These are phyloP conservation scores for Threskiornis aethiopicus DNA, from an alignment of 2,797 vertebrate species.

Conservation along the genomic window DNA sequence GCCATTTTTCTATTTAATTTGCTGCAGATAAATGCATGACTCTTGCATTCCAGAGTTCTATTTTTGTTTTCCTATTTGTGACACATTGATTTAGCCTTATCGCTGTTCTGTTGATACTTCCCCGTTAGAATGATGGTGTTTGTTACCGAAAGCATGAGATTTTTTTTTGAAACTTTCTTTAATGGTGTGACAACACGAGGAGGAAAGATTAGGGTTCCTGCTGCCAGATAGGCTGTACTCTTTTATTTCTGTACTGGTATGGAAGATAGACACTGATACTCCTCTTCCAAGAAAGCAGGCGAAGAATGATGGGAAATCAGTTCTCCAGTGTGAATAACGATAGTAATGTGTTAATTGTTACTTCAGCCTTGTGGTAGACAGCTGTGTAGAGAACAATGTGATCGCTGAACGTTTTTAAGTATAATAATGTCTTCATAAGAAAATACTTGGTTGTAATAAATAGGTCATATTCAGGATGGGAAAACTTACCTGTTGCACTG, in stretches of 20 bases:
- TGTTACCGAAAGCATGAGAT: neutral
- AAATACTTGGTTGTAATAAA: neutral
- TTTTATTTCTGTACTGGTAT: neutral
- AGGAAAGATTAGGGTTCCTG: neutral
- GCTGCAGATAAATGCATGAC: neutral
- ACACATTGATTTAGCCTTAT: neutral
- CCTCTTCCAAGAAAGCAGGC: neutral
- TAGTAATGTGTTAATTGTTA: rapidly evolving
- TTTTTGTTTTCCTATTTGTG: neutral
- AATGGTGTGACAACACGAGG: neutral
- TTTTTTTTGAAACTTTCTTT: neutral
- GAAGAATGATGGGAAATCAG: neutral
- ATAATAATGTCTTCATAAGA: neutral
- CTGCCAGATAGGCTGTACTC: neutral
- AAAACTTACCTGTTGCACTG: neutral
- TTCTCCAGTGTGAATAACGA: neutral
- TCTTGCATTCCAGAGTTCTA: neutral
- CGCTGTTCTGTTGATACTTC: neutral
- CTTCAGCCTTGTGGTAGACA: neutral
- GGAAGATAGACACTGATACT: neutral
- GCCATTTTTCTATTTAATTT: neutral
- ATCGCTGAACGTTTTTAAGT: rapidly evolving
- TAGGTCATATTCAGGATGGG: neutral
- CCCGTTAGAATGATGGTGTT: neutral
- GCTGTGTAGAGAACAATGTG: neutral